Base-by-base conservation (phyloP, 2,888 invertebrate genomes). In the Ectropis crepuscularia region DNA sequence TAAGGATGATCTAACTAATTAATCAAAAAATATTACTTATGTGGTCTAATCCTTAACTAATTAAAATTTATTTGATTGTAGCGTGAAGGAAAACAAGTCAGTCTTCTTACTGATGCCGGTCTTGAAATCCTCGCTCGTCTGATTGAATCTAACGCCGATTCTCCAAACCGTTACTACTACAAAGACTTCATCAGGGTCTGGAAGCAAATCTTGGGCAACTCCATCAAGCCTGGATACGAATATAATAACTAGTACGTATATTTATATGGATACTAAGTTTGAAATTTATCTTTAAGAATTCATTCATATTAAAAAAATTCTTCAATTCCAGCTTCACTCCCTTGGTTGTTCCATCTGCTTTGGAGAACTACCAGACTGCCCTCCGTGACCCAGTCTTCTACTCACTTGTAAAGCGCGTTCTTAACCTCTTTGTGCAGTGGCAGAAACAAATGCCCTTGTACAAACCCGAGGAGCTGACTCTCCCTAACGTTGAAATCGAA, bases 361-460 rank as follows among this genome's bases (percentile, higher is more conserved):
- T 96, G 70, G 95, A 96, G 77, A 94, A 95, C 74, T 94, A 93
- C 74, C 94, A 95, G 77, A 95, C 95, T 7, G 89, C 94, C 6
- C 86, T 95, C 28, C 94, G 95, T 59, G 96, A 96, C 76, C 96
- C 96, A 6, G 94, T 94, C 38, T 95, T 95, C 92, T 96, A 95
- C 86, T 93, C 94, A 80, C 90, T 96, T 61, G 94, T 89, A 93
- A 95, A 95, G 78, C 94, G 94, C 68, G 90, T 96, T 38, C 54
- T 89, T 59, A 82, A 89, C 51, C 86, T 95, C 57, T 95, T 95
- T 93, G 86, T 90, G 57, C 80, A 87, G 65, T 96, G 95, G 93
- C 94, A 94, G 73, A 76, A 92, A 69, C 84, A 93, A 53, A 86
- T 96, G 36, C 93, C 94, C 49, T 79, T 87, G 0, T 96, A 96